Evolutionary conservation across 2,113 vertebrate genomes (phyloP).

Genomic region (Dipodomys merriami): DNA sequence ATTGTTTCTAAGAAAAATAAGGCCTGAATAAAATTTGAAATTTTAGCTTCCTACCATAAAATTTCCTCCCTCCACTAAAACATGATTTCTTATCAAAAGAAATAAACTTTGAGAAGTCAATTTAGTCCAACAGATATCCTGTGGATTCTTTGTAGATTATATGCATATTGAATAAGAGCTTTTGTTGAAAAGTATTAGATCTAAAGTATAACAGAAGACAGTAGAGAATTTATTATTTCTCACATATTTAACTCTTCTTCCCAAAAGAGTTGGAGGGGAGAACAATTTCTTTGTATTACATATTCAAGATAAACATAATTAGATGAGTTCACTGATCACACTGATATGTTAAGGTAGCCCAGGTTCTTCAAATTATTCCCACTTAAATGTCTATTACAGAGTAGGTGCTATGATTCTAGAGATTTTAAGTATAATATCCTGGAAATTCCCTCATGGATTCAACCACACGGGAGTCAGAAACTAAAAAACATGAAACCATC

Average conservation of each 20-base stretch:
- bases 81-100: conserved; percentile 71
- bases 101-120: conserved; percentile 71
- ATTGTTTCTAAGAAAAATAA: conserved; percentile 71
- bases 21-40: conserved; percentile 69
- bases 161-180: background rate
- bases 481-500: background rate
- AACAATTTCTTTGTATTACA: background rate
- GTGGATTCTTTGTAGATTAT: conserved; percentile 57
- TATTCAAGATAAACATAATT: background rate
- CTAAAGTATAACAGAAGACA: conserved; percentile 49
- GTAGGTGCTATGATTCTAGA: background rate
- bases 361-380: background rate
- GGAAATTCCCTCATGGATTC: background rate
- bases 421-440: background rate
- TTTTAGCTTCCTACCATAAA: conserved; percentile 51
- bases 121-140: conserved; percentile 54
- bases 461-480: background rate
- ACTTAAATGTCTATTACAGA: background rate
- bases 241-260: conserved; percentile 32
- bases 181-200: conserved; percentile 45
- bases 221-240: background rate
- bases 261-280: background rate
- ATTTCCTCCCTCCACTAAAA: conserved; percentile 65
- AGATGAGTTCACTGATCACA: background rate
- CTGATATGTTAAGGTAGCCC: background rate